A percentile compares a stretch with the other conserved stretches of the same genome.
These are phyloP conservation scores for Halesus radiatus DNA, from an alignment of 1,140 invertebrate genomes.

Conservation along the genomic window DNA sequence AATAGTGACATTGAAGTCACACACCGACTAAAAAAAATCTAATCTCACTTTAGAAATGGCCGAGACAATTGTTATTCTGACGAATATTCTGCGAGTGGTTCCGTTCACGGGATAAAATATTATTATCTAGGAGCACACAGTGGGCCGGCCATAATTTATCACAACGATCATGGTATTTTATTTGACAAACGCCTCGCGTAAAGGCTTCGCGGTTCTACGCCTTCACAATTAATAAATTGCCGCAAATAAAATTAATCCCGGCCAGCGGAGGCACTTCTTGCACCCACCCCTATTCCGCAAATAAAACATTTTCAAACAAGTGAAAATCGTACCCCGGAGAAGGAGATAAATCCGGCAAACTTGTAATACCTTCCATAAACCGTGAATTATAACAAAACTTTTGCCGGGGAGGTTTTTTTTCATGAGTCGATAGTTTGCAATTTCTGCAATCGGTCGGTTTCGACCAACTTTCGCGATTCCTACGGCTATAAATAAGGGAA, in stretches of 20 bases:
- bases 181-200: constrained; percentile 21
- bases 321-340: constrained; percentile 33
- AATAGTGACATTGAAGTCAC: too few species aligned
- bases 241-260: constrained; percentile 37
- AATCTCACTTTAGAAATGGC: too few species aligned
- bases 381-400: constrained; percentile 33
- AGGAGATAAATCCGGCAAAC: constrained; percentile 26
- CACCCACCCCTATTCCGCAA: constrained; percentile 5
- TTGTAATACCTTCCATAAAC: constrained; percentile 39
- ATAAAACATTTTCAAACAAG: constrained; percentile 40
- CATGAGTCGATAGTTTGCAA: constrained; percentile 21
- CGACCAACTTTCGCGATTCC: constrained; percentile 11
- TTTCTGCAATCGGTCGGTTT: constrained; percentile 27
- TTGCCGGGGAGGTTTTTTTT: constrained; percentile 21
- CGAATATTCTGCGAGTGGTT: not conserved
- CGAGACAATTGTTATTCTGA: not conserved
- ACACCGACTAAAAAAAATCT: too few species aligned
- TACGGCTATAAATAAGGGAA: constrained; percentile 27
- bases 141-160: not conserved
- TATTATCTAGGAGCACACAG: not conserved
- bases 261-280: constrained; percentile 5
- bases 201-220: constrained; percentile 25
- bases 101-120: not conserved
- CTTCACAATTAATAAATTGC: constrained; percentile 38
- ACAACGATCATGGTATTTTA: constrained; percentile 28